Base-by-base conservation (phyloP, 2,888 invertebrate species). In the Noctua pronuba region DNA sequence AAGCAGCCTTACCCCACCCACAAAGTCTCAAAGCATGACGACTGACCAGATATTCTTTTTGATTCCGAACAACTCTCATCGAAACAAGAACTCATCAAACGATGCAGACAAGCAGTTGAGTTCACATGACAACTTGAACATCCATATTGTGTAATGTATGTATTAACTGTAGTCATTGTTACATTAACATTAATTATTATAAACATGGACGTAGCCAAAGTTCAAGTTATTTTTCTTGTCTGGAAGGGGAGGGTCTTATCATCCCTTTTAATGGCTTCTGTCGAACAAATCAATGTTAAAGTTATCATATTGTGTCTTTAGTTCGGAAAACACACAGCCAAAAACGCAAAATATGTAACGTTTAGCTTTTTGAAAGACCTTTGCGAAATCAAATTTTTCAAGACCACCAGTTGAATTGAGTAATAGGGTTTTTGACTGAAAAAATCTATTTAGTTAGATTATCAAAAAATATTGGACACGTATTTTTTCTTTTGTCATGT, bases 21-120 rank as follows among this genome's bases (percentile, higher is more conserved):
- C 62, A 55, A 80, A 80, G 35, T 73, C 44, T 69, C 73, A 73
- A 41, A 69, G 41, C 41, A 73, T 73, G 70, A 70, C 68, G 49
- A 77, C 77, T 78, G 77, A 78, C 77, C 80, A 78, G 67, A 70
- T 83, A 77, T 83, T 83, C 44, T 81, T 83, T 79, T 83, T 81
- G 68, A 79, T 79, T 80, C 77, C 66, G 92, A 75, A 65, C 73
- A 80, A 78, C 64, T 79, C 86, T 71, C 88, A 76, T 62, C 79
- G 85, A 75, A 88, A 80, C 80, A 88, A 84, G 75, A 84, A 80
- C 84, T 77, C 83, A 55, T 86, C 84, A 73, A 77, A 83, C 49
- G 80, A 83, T 74, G 82, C 81, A 35, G 83, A 81, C 73, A 72
- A 78, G 70, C 80, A 78, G 84, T 77, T 77, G 80, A 72, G 66